Evolutionary conservation across 2,888 invertebrate genomes (phyloP).

Genomic region (Bombylius discolor): DNA sequence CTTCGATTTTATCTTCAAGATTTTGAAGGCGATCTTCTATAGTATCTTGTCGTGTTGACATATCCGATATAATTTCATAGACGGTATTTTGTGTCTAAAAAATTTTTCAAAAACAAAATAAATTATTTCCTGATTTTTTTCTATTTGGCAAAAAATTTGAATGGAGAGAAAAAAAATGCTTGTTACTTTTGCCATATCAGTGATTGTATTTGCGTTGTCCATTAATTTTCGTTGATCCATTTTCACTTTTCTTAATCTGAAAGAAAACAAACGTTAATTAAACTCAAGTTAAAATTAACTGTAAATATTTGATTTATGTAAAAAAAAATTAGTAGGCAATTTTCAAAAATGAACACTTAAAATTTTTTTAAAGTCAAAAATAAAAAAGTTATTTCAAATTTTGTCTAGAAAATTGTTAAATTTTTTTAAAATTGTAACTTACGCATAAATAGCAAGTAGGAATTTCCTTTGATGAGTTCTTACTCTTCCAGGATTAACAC

Average conservation of each 20-base stretch:
- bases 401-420: too few species aligned
- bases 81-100: constrained; percentile 91
- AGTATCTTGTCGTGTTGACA: constrained; percentile 86
- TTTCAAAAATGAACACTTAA: too few species aligned
- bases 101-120: constrained; percentile 1
- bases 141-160: neutral
- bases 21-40: constrained; percentile 86
- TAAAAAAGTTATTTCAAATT: too few species aligned
- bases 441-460: constrained; percentile 98
- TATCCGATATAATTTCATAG: constrained; percentile 95
- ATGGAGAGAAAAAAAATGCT: neutral
- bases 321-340: too few species aligned
- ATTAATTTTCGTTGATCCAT: constrained; percentile 99
- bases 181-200: constrained; percentile 97
- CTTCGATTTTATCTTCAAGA: constrained; percentile 81
- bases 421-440: constrained; percentile 26
- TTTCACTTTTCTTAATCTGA: constrained; percentile 94
- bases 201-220: constrained; percentile 98
- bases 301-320: too few species aligned
- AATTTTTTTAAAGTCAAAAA: too few species aligned
- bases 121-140: too few species aligned
- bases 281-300: too few species aligned
- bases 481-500: constrained; percentile 91
- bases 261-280: too few species aligned
- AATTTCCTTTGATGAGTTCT: constrained; percentile 98